phyloP scores from a whole-genome alignment of 2,888 invertebrate genomes.

The Lithosia quadra region DNA sequence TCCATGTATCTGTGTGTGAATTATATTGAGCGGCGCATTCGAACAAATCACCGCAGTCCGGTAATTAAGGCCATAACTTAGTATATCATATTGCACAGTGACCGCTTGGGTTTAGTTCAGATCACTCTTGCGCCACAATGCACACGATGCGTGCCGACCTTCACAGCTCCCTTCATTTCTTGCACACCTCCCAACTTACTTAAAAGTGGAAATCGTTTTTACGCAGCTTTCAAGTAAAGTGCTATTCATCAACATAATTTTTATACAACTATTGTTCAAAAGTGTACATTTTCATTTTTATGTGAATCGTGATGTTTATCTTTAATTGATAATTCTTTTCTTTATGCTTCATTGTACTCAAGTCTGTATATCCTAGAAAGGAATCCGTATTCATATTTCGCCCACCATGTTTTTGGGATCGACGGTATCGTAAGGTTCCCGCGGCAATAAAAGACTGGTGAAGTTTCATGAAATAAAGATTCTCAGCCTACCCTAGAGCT shows the following conservation, averaged over 20 bases:
- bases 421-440: neutral
- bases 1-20: conserved; percentile 34
- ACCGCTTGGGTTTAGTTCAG: conserved; percentile 53
- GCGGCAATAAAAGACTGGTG: neutral
- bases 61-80: conserved; percentile 63
- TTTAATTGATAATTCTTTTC: neutral
- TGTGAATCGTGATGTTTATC: neutral
- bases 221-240: conserved; percentile 30
- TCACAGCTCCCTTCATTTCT: conserved; percentile 39
- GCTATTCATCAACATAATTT: neutral
- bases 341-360: neutral
- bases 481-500: too few relatives aligned
- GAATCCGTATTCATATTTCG: neutral
- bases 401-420: too few relatives aligned
- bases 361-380: neutral
- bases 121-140: conserved; percentile 59
- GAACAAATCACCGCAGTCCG: conserved; percentile 55
- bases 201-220: conserved; percentile 32
- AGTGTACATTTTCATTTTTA: neutral
- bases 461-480: neutral
- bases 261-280: conserved; percentile 7
- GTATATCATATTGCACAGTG: conserved; percentile 60
- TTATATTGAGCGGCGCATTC: conserved; percentile 32
- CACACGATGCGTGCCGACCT: conserved; percentile 38
- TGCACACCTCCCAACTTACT: conserved; percentile 30